phyloP scores from a whole-genome alignment of 2,797 vertebrate genomes.

The Vireo griseus region DNA sequence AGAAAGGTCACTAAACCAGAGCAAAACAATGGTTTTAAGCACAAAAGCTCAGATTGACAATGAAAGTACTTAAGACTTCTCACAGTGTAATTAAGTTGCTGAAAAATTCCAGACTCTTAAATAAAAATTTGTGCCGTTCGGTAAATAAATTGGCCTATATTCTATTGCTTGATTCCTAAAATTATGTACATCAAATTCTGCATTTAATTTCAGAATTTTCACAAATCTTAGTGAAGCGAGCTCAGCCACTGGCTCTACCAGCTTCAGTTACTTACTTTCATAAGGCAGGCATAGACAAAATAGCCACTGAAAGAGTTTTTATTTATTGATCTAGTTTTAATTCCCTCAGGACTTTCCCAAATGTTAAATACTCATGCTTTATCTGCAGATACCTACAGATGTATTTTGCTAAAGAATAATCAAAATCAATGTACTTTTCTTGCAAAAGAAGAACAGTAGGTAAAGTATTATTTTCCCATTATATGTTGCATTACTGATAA shows the following conservation, averaged over 20 bases:
- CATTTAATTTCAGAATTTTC: not conserved
- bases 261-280: not conserved
- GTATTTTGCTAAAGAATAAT: not conserved
- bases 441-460: not conserved
- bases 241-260: not conserved
- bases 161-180: not conserved
- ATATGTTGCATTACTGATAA: not conserved
- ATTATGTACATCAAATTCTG: not conserved
- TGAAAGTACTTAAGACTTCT: not conserved
- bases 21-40: not conserved
- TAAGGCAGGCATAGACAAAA: not conserved
- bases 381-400: not conserved
- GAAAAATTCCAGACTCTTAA: not conserved
- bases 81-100: not conserved
- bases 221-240: not conserved
- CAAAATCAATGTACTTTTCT: not conserved
- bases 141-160: not conserved
- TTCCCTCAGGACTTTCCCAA: not conserved
- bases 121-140: rapidly evolving
- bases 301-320: not conserved
- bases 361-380: not conserved
- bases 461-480: not conserved
- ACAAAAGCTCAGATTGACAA: not conserved
- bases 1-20: conserved; percentile 81
- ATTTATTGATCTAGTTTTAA: not conserved